phyloP scores from a whole-genome alignment of 2,888 invertebrate species.

The Pristionchus fissidentatus region DNA sequence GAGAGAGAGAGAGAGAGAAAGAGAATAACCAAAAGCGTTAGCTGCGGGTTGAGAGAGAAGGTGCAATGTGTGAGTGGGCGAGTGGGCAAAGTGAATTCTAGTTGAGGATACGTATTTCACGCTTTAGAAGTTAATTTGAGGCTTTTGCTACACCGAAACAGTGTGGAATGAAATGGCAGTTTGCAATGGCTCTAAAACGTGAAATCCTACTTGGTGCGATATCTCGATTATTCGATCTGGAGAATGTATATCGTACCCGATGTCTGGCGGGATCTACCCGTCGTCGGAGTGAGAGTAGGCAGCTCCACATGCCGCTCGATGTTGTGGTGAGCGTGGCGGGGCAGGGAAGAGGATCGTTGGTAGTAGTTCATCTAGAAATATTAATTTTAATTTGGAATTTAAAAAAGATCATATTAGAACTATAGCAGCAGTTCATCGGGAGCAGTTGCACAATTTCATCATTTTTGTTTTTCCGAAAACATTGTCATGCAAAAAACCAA shows the following conservation, averaged over 20 bases:
- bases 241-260: slow-evolving; percentile 25
- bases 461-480: too few relatives aligned
- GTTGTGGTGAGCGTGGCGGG: slow-evolving; percentile 62
- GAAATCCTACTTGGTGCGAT: neutral
- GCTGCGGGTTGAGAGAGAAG: slow-evolving; percentile 35
- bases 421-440: too few relatives aligned
- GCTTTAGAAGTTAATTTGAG: too few relatives aligned
- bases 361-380: slow-evolving; percentile 60
- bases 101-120: neutral
- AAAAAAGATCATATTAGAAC: too few relatives aligned
- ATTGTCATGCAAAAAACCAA: too few relatives aligned
- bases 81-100: slow-evolving; percentile 15
- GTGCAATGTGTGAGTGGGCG: slow-evolving; percentile 29
- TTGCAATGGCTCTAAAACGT: neutral
- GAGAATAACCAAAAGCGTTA: slow-evolving; percentile 39
- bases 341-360: slow-evolving; percentile 65
- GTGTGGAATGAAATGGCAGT: neutral
- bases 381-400: neutral
- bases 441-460: too few relatives aligned
- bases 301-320: slow-evolving; percentile 62
- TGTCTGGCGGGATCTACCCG: slow-evolving; percentile 11
- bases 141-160: too few relatives aligned
- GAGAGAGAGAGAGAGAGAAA: neutral
- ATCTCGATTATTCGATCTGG: neutral
- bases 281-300: slow-evolving; percentile 1